Evolutionary conservation across 2,113 vertebrate species (phyloP).

Genomic region (Eretmochelys imbricata): DNA sequence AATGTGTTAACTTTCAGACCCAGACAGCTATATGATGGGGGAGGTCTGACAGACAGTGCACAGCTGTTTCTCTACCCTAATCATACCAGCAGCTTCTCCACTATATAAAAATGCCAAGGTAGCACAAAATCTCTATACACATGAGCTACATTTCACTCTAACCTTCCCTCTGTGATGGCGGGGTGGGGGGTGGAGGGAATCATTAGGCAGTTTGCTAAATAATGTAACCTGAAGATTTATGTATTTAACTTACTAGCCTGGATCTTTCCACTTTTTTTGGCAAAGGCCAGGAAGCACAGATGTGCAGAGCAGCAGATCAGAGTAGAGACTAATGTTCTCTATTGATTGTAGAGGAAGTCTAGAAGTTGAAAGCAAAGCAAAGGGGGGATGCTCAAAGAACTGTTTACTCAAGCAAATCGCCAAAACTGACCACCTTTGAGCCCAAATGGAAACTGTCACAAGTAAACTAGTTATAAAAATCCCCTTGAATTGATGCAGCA

Average conservation of each 20-base stretch:
- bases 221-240: background rate
- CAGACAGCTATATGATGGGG: background rate
- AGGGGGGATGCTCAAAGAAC: background rate
- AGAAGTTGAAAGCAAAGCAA: background rate
- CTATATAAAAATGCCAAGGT: background rate
- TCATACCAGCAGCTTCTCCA: background rate
- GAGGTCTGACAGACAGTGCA: background rate
- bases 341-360: background rate
- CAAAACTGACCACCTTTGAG: background rate
- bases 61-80: background rate
- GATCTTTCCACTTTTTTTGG: slow-evolving; percentile 47
- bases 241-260: background rate
- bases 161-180: background rate
- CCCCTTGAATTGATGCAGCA: background rate
- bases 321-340: slow-evolving; percentile 6
- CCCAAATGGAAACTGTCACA: background rate
- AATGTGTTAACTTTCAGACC: fast-evolving
- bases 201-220: background rate
- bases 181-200: background rate
- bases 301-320: slow-evolving; percentile 7
- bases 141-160: background rate
- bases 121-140: background rate
- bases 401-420: background rate
- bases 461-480: background rate
- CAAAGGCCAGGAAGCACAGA: slow-evolving; percentile 32